A percentile compares a stretch with the other conserved stretches of the same genome.
These are phyloP conservation scores for Crypturellus tataupa DNA, from an alignment of 2,797 vertebrate species.

Conservation along the genomic window DNA sequence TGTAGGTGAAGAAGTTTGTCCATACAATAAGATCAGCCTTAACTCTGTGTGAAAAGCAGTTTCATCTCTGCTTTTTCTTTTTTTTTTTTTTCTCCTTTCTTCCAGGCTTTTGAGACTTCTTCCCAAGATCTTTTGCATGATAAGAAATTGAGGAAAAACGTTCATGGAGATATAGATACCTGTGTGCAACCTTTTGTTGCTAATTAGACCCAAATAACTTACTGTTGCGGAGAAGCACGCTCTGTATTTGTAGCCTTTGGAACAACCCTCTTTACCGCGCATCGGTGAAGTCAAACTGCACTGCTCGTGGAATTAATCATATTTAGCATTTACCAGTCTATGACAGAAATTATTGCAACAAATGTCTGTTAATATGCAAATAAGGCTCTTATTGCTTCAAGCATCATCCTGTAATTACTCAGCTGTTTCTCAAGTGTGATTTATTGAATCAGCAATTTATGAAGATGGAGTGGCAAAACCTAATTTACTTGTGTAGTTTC, in stretches of 20 bases:
- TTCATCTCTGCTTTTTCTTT: background rate
- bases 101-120: background rate
- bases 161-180: background rate
- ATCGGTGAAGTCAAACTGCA: constrained; percentile 52
- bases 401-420: constrained; percentile 81
- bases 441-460: constrained; percentile 80
- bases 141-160: background rate
- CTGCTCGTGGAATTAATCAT: constrained; percentile 73
- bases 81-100: background rate
- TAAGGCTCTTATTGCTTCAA: constrained; percentile 64
- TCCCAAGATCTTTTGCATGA: background rate
- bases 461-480: constrained; percentile 74
- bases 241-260: background rate
- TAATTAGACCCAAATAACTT: background rate
- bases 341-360: constrained; percentile 77
- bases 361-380: constrained; percentile 81
- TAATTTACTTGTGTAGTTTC: constrained; percentile 84
- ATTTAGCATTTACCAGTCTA: constrained; percentile 58
- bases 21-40: background rate
- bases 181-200: background rate
- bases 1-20: background rate
- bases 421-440: constrained; percentile 79
- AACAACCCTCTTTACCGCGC: constrained; percentile 1
- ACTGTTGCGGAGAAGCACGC: background rate
- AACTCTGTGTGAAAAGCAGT: background rate